A percentile compares a stretch with the other conserved stretches of the same genome.
Evolutionary conservation across 2,888 invertebrate species (phyloP).

Genomic region (Anorthoa munda): DNA sequence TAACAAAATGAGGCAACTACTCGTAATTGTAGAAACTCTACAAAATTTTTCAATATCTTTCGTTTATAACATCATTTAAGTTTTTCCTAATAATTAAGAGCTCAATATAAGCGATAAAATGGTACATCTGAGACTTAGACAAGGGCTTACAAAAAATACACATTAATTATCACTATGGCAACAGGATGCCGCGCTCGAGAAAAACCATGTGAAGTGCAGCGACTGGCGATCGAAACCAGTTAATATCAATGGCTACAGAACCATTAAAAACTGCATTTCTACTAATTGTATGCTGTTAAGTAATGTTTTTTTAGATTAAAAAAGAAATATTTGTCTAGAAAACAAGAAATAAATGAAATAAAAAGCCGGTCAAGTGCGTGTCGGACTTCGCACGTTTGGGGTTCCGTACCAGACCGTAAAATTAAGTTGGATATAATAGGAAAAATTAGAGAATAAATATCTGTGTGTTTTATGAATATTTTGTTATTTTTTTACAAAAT

Average conservation of each 20-base stretch:
- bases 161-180: conserved; percentile 57
- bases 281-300: conserved; percentile 34
- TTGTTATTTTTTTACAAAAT: no score
- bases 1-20: no score
- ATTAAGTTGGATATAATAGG: no score
- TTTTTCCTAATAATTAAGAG: conserved; percentile 22
- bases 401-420: no score
- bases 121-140: conserved; percentile 13
- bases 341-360: no score
- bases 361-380: no score
- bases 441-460: no score
- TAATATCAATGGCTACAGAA: conserved; percentile 32
- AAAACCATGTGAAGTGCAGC: conserved; percentile 65
- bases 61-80: neutral
- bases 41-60: no score
- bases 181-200: conserved; percentile 55
- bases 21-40: no score
- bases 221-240: conserved; percentile 38
- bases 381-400: no score
- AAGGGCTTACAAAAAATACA: conserved; percentile 41
- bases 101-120: conserved; percentile 38
- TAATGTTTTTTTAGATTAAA: neutral
- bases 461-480: no score
- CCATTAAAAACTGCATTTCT: conserved; percentile 48
- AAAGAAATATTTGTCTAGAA: neutral